A percentile compares a stretch with the other conserved stretches of the same genome.
phyloP scores from a whole-genome alignment of 2,888 invertebrate genomes.

The Meliscaeva auricollis region DNA sequence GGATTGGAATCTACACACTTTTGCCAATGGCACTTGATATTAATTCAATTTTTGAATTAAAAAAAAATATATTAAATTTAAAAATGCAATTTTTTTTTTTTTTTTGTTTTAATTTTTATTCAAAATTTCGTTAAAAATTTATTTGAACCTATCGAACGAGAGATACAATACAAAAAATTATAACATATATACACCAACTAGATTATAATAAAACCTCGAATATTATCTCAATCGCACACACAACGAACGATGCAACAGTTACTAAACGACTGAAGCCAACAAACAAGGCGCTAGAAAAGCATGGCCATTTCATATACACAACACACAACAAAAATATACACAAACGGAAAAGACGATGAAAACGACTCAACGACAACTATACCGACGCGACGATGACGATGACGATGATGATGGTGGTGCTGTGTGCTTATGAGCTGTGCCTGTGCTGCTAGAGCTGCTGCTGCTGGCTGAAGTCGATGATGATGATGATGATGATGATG shows the following conservation, averaged over 20 bases:
- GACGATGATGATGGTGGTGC: conserved; percentile 3
- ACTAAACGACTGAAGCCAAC: conserved; percentile 82
- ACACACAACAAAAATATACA: neutral
- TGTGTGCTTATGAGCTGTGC: neutral
- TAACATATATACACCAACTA: neutral
- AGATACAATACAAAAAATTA: conserved; percentile 29
- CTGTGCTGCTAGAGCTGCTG: conserved; percentile 2
- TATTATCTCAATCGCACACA: conserved; percentile 58
- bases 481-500: conserved; percentile 13
- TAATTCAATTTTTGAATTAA: neutral
- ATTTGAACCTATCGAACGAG: conserved; percentile 60
- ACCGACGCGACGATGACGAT: conserved; percentile 35
- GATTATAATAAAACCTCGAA: conserved; percentile 5
- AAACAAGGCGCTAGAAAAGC: conserved; percentile 72
- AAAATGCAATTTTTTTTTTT: no score
- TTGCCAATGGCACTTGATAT: neutral
- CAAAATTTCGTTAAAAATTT: neutral
- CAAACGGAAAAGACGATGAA: conserved; percentile 23
- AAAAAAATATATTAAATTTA: neutral
- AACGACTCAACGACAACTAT: conserved; percentile 53
- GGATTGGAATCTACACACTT: neutral
- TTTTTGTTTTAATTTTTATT: neutral
- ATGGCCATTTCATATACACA: conserved; percentile 49
- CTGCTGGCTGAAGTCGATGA: conserved; percentile 16
- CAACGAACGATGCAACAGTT: conserved; percentile 84